Conservation (phyloP, 1,140 invertebrate genomes). For the Drosophila nigromelanica region DNA sequence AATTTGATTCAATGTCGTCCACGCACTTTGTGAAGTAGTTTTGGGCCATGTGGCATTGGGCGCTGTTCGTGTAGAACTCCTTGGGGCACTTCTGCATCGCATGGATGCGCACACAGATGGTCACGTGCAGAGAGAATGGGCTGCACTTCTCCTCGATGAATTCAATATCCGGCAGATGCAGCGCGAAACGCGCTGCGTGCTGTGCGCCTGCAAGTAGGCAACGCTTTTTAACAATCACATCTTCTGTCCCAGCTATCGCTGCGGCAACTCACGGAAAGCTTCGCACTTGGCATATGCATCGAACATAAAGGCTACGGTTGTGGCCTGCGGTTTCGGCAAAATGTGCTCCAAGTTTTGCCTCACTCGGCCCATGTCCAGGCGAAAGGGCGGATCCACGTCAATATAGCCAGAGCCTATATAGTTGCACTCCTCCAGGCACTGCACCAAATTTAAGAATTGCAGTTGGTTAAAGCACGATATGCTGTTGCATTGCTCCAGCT, state of each 20-base stretch:
- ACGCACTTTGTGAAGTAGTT: conserved; percentile 62
- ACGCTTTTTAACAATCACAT: background rate
- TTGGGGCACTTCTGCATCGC: conserved; percentile 66
- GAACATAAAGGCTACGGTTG: conserved; percentile 51
- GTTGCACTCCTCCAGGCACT: conserved; percentile 73
- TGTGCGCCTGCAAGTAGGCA: conserved; percentile 29
- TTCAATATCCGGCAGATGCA: conserved; percentile 64
- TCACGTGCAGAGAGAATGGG: conserved; percentile 63
- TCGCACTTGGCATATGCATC: conserved; percentile 54
- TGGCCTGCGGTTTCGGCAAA: conserved; percentile 51
- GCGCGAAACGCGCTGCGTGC: conserved; percentile 38
- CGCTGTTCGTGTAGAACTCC: conserved; percentile 49
- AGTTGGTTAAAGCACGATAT: background rate
- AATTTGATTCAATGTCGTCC: conserved; percentile 57
- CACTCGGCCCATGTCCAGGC: conserved; percentile 52
- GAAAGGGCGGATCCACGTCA: conserved; percentile 62
- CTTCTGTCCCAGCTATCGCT: too few species aligned
- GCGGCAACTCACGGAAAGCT: conserved; percentile 44
- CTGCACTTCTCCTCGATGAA: conserved; percentile 62
- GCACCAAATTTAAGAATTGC: background rate
- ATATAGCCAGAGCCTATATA: conserved; percentile 57
- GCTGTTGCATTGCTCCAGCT: conserved; percentile 8
- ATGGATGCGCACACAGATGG: conserved; percentile 58
- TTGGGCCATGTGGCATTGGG: conserved; percentile 46
- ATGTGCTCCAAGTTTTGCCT: conserved; percentile 35